Percentiles rank a stretch among this genome's conserved stretches.
Evolutionary conservation across 30 jellyfish, hydroid and myxozoan genomes (phyloP).

Genomic region (Aurelia coerulea): DNA sequence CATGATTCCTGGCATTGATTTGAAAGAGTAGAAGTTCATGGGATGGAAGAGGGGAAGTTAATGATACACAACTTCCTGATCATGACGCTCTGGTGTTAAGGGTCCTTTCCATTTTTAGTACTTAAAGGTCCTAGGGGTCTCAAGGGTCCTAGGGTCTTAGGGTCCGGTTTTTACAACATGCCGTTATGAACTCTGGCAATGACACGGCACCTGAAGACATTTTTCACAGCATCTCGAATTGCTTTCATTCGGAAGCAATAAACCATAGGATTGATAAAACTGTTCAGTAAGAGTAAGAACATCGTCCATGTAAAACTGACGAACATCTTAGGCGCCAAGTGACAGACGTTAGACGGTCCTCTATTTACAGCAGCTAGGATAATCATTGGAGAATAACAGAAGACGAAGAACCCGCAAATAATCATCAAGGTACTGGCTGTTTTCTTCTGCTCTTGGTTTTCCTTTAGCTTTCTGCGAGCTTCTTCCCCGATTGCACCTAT

Average conservation of each 20-base stretch:
- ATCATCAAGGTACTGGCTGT: background rate
- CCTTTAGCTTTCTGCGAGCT: background rate
- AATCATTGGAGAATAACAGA: background rate
- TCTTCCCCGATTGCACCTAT: background rate
- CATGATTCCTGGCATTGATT: too few relatives aligned
- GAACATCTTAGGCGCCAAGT: background rate
- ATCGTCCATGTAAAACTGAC: background rate
- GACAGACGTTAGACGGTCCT: background rate
- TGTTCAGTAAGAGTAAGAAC: background rate
- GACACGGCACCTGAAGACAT: background rate
- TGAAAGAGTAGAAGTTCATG: too few relatives aligned
- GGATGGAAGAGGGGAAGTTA: too few relatives aligned
- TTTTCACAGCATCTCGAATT: conserved; percentile 5
- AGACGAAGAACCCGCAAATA: background rate
- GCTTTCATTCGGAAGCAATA: conserved; percentile 17
- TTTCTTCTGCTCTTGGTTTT: background rate
- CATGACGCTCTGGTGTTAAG: too few relatives aligned
- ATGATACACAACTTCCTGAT: too few relatives aligned
- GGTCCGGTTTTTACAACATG: too few relatives aligned
- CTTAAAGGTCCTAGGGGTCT: too few relatives aligned
- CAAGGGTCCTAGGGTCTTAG: too few relatives aligned
- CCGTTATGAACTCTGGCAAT: too few relatives aligned
- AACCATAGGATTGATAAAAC: conserved; percentile 2
- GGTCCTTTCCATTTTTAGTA: too few relatives aligned
- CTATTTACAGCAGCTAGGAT: background rate